These are phyloP conservation scores for Onychomys torridus DNA, from an alignment of 2,797 vertebrate species.

Conservation along the genomic window DNA sequence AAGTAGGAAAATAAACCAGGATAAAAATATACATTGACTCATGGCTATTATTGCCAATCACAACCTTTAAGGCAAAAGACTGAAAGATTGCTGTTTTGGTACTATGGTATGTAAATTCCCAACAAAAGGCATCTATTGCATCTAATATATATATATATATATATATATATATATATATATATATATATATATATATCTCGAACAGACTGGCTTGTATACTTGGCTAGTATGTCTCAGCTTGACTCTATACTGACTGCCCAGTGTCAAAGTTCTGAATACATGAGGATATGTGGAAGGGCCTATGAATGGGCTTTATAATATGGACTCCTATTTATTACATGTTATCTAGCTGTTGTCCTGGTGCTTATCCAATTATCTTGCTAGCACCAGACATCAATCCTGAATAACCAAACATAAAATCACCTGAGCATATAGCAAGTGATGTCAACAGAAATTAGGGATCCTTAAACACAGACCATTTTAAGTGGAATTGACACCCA, in stretches of 20 bases:
- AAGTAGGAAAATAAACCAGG: background rate
- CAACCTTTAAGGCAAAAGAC: background rate
- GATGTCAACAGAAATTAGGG: background rate
- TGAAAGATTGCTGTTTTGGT: background rate
- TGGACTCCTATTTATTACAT: background rate
- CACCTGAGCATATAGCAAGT: background rate
- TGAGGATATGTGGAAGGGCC: too few species aligned
- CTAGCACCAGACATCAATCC: background rate
- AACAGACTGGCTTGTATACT: background rate
- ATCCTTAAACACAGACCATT: background rate
- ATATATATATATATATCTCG: accelerated
- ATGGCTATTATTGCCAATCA: background rate
- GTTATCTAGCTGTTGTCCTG: background rate
- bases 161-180: too few species aligned
- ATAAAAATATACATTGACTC: background rate
- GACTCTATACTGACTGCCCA: background rate
- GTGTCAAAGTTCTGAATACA: background rate
- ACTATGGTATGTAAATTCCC: background rate
- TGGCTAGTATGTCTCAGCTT: background rate
- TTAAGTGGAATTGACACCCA: background rate
- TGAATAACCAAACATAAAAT: background rate
- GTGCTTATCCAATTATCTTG: background rate
- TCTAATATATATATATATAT: too few species aligned
- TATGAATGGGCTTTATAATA: too few species aligned
- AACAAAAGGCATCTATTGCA: background rate